Evolutionary conservation across 1,140 invertebrate species (phyloP).

Genomic region (Holotrichia oblita): DNA sequence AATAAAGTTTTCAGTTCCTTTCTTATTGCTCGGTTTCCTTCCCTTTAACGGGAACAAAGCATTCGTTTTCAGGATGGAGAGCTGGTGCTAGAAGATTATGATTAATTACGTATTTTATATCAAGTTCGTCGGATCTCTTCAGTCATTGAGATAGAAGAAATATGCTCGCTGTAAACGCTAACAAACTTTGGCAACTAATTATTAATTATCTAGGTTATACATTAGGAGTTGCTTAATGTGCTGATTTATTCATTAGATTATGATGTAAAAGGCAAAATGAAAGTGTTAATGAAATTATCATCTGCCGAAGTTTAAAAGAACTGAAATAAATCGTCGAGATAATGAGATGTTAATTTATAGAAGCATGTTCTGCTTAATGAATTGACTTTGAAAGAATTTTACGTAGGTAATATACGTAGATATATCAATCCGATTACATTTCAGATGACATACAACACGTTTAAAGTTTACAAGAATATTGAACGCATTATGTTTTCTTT

Average conservation of each 20-base stretch:
- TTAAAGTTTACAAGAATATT: no score
- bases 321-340: no score
- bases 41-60: slow-evolving; percentile 2
- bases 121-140: neutral
- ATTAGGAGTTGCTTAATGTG: neutral
- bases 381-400: no score
- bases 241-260: neutral
- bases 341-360: no score
- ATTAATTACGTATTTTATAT: neutral
- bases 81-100: neutral
- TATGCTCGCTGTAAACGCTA: neutral
- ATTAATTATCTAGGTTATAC: neutral
- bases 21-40: slow-evolving; percentile 1
- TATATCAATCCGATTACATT: no score
- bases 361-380: no score
- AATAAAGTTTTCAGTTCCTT: neutral
- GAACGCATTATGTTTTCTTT: no score
- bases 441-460: no score
- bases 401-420: no score
- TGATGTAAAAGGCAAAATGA: neutral
- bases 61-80: neutral
- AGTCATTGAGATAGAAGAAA: neutral
- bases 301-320: no score
- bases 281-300: neutral
- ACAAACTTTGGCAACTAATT: neutral